Conservation (phyloP, 64 coral and sea anemone species). For the Catalaphyllia jardinei region DNA sequence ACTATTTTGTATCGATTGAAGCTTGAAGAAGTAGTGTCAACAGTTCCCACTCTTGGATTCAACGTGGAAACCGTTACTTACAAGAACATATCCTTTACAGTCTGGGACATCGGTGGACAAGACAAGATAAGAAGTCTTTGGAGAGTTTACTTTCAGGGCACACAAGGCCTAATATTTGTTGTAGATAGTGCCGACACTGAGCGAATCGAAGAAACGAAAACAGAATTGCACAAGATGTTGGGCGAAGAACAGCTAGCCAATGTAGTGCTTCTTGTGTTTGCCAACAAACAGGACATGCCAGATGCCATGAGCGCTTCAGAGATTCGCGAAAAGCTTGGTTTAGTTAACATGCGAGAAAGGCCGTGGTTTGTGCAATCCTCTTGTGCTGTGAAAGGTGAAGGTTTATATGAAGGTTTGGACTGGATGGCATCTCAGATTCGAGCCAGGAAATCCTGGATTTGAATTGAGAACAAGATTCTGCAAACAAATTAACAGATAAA, state of each 20-base stretch:
- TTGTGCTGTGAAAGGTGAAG: conserved; percentile 91
- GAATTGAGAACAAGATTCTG: conserved; percentile 5
- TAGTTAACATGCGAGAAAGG: conserved; percentile 75
- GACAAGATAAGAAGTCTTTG: conserved; percentile 97
- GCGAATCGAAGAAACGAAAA: conserved; percentile 76
- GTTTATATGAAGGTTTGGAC: conserved; percentile 93
- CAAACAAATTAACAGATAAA: background rate
- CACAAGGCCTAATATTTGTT: conserved; percentile 94
- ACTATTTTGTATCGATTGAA: conserved; percentile 97
- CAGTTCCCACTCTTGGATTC: conserved; percentile 94
- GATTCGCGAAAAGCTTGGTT: conserved; percentile 87
- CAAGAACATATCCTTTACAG: conserved; percentile 98
- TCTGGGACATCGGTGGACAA: conserved; percentile 99
- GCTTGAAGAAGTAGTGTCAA: conserved; percentile 88
- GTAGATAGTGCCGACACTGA: conserved; percentile 93
- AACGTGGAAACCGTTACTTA: conserved; percentile 98
- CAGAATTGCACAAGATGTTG: conserved; percentile 79
- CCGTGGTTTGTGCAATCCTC: conserved; percentile 97
- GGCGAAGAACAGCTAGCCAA: conserved; percentile 79
- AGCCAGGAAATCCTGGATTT: conserved; percentile 81
- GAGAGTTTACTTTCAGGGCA: conserved; percentile 97
- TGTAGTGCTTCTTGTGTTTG: conserved; percentile 89
- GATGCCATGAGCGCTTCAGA: conserved; percentile 88
- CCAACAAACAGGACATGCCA: conserved; percentile 96
- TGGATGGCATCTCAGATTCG: conserved; percentile 93